Percentiles rank a stretch among this genome's conserved stretches.
Evolutionary conservation across 2,113 vertebrate genomes (phyloP).

Genomic region (Lycocorax pyrrhopterus): DNA sequence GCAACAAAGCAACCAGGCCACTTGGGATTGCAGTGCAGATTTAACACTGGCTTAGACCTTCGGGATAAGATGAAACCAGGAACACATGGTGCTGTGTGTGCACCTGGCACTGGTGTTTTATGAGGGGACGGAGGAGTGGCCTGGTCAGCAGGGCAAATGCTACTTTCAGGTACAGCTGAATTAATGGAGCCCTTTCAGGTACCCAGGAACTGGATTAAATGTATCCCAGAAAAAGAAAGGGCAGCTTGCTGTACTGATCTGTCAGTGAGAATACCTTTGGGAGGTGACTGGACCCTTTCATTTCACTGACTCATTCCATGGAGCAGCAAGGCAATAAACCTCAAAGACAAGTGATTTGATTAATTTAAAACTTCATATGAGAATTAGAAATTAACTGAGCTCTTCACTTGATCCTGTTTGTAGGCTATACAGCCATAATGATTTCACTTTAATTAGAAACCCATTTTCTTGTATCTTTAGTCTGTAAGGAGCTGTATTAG

Average conservation of each 20-base stretch:
- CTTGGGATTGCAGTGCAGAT: neutral
- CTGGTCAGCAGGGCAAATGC: neutral
- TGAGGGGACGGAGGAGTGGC: neutral
- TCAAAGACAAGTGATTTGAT: neutral
- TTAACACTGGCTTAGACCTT: neutral
- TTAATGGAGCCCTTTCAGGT: neutral
- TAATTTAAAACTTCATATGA: neutral
- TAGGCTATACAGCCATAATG: neutral
- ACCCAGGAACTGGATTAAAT: neutral
- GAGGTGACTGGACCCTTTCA: neutral
- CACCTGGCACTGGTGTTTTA: neutral
- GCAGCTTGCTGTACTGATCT: neutral
- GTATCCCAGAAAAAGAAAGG: neutral
- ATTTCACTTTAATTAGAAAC: constrained; percentile 12
- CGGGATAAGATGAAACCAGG: neutral
- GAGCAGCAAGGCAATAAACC: neutral
- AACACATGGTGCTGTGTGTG: neutral
- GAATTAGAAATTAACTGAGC: neutral
- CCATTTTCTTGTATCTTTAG: neutral
- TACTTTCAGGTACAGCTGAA: neutral
- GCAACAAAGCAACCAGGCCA: neutral
- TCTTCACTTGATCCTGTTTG: neutral
- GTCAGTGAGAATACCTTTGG: neutral
- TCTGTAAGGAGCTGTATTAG: neutral
- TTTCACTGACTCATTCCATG: neutral